Evolutionary conservation across 1,140 invertebrate species (phyloP).

Genomic region (Dermatophagoides farinae): DNA sequence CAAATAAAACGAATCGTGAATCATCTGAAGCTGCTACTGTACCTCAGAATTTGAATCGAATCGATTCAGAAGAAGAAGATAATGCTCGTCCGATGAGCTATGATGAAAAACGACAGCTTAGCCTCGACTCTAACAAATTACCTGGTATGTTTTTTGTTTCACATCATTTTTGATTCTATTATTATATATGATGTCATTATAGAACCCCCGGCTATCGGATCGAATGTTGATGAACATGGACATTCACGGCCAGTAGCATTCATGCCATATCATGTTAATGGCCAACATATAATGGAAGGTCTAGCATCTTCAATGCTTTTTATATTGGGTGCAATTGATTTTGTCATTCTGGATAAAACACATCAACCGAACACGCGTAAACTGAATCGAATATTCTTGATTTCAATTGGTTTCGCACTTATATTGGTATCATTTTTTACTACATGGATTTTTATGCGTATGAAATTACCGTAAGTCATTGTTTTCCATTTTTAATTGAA

Average conservation of each 20-base stretch:
- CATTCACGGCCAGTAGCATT: constrained; percentile 86
- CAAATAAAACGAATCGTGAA: constrained; percentile 22
- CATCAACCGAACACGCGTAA: constrained; percentile 75
- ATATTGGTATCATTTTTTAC: constrained; percentile 84
- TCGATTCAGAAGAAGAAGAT: constrained; percentile 84
- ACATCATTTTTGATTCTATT: too few relatives aligned
- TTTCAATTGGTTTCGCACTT: constrained; percentile 75
- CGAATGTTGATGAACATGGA: constrained; percentile 87
- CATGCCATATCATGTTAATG: constrained; percentile 94
- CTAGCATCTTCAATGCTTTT: constrained; percentile 89
- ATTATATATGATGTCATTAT: constrained; percentile 98
- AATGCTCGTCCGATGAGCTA: constrained; percentile 98
- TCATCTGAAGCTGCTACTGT: constrained; percentile 7
- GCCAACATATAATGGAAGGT: constrained; percentile 97
- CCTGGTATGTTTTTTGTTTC: constrained; percentile 46
- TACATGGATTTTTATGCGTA: constrained; percentile 95
- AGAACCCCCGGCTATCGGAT: constrained; percentile 89
- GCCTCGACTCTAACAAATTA: constrained; percentile 94
- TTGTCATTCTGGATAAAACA: constrained; percentile 84
- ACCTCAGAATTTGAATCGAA: constrained; percentile 27
- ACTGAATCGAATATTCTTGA: constrained; percentile 71
- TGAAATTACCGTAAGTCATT: constrained; percentile 69
- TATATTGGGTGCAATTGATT: constrained; percentile 80
- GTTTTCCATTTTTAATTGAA: not conserved
- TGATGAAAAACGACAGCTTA: constrained; percentile 94